Evolutionary conservation across 1,140 invertebrate species (phyloP).

Genomic region (Oryctes rhinoceros): DNA sequence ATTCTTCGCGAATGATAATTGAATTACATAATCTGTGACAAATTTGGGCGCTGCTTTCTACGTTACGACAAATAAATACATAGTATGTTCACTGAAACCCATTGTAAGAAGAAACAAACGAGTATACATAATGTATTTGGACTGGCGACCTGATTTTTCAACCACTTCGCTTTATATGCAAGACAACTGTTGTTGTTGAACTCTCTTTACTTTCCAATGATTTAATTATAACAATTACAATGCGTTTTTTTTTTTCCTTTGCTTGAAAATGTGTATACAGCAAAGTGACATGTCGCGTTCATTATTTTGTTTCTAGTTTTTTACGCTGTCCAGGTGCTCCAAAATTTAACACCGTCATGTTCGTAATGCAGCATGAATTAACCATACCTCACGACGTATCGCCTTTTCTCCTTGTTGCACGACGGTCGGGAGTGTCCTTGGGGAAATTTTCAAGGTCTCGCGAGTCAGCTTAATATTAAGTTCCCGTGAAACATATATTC

Average conservation of each 20-base stretch:
- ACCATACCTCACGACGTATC: background rate
- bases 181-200: background rate
- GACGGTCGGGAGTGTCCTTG: background rate
- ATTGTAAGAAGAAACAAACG: background rate
- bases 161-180: constrained; percentile 17
- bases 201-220: constrained; percentile 21
- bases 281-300: background rate
- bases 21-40: constrained; percentile 10
- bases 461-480: too few relatives aligned
- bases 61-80: background rate
- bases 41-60: background rate
- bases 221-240: constrained; percentile 7
- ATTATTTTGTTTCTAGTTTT: background rate
- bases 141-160: constrained; percentile 17
- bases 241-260: background rate
- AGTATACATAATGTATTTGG: constrained; percentile 21
- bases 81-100: background rate
- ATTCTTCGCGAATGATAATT: background rate
- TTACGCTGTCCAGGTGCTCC: background rate
- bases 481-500: too few relatives aligned
- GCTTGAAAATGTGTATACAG: background rate
- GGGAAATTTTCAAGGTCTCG: background rate
- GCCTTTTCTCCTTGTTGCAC: background rate
- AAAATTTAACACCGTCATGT: background rate
- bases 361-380: background rate